Conservation (phyloP, 2,888 invertebrate species). For the Cheiracanthium punctorium region DNA sequence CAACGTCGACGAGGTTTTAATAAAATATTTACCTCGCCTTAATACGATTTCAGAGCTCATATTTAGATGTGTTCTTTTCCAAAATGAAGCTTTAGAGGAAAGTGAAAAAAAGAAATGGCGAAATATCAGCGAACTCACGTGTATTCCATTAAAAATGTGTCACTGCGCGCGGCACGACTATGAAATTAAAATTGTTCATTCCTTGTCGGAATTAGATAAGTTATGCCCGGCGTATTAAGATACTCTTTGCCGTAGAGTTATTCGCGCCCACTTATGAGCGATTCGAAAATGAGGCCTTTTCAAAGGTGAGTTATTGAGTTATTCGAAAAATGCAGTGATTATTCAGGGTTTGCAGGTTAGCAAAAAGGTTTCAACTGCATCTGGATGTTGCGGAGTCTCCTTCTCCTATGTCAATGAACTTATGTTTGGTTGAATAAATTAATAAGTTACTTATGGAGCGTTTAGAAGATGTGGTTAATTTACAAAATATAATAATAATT, state of each 20-base stretch:
- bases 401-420: no score
- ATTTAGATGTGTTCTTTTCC: neutral
- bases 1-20: neutral
- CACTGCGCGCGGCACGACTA: neutral
- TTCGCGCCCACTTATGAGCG: constrained; percentile 6
- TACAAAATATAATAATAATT: no score
- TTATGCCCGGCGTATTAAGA: neutral
- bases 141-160: constrained; percentile 26
- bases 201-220: constrained; percentile 15
- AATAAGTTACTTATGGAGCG: no score
- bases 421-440: no score
- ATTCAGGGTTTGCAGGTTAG: neutral
- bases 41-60: neutral
- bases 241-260: neutral
- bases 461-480: no score
- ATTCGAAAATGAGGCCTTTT: constrained; percentile 27
- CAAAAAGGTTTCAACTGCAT: neutral
- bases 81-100: neutral
- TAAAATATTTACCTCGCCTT: neutral
- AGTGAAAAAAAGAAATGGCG: neutral
- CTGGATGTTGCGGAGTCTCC: no score
- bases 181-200: constrained; percentile 10
- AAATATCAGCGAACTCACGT: no score
- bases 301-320: constrained; percentile 23
- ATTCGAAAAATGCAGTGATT: neutral